Conservation (phyloP, 1,140 invertebrate species). For the Eubasilissa regina region DNA sequence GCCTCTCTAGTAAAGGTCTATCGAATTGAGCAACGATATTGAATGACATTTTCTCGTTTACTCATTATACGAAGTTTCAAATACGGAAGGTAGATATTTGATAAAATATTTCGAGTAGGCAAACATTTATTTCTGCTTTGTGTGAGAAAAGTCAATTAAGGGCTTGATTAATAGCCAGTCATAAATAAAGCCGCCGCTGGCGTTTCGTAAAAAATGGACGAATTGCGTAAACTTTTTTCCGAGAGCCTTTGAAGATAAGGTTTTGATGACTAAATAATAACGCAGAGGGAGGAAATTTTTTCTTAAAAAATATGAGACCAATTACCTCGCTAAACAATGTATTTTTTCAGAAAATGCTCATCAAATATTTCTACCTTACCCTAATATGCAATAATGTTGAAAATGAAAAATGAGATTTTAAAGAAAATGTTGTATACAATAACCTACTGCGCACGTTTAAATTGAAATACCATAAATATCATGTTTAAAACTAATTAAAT, state of each 20-base stretch:
- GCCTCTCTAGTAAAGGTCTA: not conserved
- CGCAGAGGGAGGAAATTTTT: constrained; percentile 18
- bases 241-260: constrained; percentile 46
- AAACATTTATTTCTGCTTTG: constrained; percentile 40
- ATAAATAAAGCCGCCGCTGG: constrained; percentile 34
- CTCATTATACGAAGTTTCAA: too few species aligned
- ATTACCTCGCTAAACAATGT: constrained; percentile 29
- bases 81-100: not conserved
- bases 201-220: constrained; percentile 40
- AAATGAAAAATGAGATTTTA: not conserved
- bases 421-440: too few species aligned
- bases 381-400: not conserved
- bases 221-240: constrained; percentile 45
- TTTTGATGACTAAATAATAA: constrained; percentile 45
- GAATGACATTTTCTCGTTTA: too few species aligned
- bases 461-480: too few species aligned
- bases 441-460: too few species aligned
- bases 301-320: constrained; percentile 40
- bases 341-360: constrained; percentile 14
- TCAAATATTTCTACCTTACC: constrained; percentile 7
- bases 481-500: too few species aligned
- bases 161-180: constrained; percentile 41
- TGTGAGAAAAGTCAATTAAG: constrained; percentile 47
- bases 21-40: too few species aligned
- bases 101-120: constrained; percentile 23